Base-by-base conservation (phyloP, 35 echinoderm and acorn worm species). In the Ophioderma brevispina region DNA sequence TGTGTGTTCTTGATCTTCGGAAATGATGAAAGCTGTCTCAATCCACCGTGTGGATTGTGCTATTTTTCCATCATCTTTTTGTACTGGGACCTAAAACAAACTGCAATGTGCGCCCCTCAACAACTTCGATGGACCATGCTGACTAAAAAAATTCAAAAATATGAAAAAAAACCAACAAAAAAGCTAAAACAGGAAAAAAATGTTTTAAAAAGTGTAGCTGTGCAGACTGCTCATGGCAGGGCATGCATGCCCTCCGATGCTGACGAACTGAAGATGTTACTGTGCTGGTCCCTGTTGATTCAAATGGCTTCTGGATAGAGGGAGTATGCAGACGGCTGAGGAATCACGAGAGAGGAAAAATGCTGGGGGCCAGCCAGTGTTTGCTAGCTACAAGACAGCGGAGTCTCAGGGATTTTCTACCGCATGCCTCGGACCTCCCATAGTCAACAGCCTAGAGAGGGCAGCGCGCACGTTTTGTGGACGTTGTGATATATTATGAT, bases 1-100 rank as follows among this genome's bases (percentile, higher is more conserved):
- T 94, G 79, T 94, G 82, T 85, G 88, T 94, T 75, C 75, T 90
- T 43, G 88, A 90, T 64, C 78, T 90, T 33, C 78, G 87, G 81
- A 90, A 90, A 82, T 90, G 92, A 94, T 85, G 83, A 52, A 63
- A 70, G 31, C 46, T 18, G 3, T 4, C 10, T 25, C 59, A 70
- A 70, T 70, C 59, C 59, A 30, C 59, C 59, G 23, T 30, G 28
- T 30, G 59, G 59, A 70, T 30, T 46, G 59, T 18, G 28, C n/a
- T 70, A 25, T 30, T 18, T 70, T 25, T 30, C 28, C 59, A 70
- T 30, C 59, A 25, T 70, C 23, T 70, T 6, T 70, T 70, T 30
- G 59, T 70, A 70, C 59, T 70, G 15, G 59, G 59, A 70, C 59
- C 59, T 70, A 13, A 70, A 2, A 70, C n/a, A 3, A 25, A 25